Conservation (phyloP, 53 echinoderm and acorn worm species). For the Apostichopus leukothele region DNA sequence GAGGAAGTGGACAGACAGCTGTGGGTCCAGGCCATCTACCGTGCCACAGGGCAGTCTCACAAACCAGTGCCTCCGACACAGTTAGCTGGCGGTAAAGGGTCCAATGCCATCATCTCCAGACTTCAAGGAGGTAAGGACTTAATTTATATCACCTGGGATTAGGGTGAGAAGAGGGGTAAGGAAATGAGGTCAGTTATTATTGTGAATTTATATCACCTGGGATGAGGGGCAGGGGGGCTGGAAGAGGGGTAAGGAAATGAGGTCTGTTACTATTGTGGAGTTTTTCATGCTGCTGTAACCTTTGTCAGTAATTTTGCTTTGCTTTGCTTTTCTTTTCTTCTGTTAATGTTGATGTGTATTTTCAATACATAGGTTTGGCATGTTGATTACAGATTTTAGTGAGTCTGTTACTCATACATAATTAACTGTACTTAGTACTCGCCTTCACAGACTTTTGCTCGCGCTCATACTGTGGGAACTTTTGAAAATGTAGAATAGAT, state of each 20-base stretch:
- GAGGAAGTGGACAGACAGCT: constrained; percentile 98
- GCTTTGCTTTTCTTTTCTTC: too few species aligned
- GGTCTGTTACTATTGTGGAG: neutral
- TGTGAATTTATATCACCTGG: too few species aligned
- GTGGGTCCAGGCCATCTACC: constrained; percentile 98
- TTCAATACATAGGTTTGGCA: too few species aligned
- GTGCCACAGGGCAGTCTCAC: constrained; percentile 96
- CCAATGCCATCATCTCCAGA: constrained; percentile 98
- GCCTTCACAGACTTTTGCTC: too few species aligned
- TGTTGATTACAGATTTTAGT: too few species aligned
- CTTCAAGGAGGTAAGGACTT: constrained; percentile 84
- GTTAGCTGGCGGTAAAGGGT: constrained; percentile 87
- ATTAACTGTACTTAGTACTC: too few species aligned
- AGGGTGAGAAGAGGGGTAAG: neutral
- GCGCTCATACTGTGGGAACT: too few species aligned
- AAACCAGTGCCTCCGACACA: constrained; percentile 98
- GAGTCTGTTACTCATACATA: too few species aligned
- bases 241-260: neutral
- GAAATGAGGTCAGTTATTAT: neutral
- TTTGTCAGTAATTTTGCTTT: too few species aligned
- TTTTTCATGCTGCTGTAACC: neutral
- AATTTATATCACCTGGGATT: neutral
- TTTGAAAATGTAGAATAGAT: too few species aligned
- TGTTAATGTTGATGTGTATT: too few species aligned
- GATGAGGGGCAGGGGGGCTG: too few species aligned